Evolutionary conservation across 2,113 vertebrate species (phyloP).

Genomic region (Hyaena hyaena): DNA sequence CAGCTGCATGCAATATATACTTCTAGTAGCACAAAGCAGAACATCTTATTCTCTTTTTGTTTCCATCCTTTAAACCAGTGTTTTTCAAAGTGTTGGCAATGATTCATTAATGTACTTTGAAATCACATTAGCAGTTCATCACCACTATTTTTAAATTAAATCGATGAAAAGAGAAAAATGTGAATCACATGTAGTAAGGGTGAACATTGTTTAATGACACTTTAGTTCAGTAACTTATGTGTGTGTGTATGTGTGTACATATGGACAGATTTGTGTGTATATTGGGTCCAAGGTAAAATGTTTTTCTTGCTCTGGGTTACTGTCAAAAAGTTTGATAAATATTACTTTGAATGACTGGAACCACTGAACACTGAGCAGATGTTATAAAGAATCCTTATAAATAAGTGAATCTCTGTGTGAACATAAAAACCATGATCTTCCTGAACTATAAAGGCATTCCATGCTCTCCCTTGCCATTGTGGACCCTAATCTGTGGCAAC

Average conservation of each 20-base stretch:
- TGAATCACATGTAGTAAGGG: not conserved
- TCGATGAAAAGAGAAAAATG: conserved; percentile 28
- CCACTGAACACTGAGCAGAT: not conserved
- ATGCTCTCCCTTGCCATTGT: not conserved
- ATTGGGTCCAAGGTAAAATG: not conserved
- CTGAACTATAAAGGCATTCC: not conserved
- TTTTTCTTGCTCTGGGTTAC: not conserved
- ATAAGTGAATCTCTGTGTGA: conserved; percentile 12
- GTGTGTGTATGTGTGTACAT: not conserved
- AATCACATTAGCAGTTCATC: conserved; percentile 38
- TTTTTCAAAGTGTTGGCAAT: conserved; percentile 29
- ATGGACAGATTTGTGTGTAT: not conserved
- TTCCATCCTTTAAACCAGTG: conserved; percentile 18
- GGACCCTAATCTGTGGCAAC: not conserved
- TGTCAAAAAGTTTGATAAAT: conserved; percentile 15
- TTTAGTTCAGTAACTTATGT: not conserved
- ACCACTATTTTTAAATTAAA: conserved; percentile 53
- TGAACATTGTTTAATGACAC: conserved; percentile 49
- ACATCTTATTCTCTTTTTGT: not conserved
- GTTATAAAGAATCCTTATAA: conserved; percentile 28
- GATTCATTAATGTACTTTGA: conserved; percentile 13
- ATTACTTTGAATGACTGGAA: conserved; percentile 19
- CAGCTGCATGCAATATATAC: not conserved
- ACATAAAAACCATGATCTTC: not conserved
- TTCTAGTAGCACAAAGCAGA: conserved; percentile 40